Conservation (phyloP, 2,797 vertebrate species). For the Bovichtus variegatus region DNA sequence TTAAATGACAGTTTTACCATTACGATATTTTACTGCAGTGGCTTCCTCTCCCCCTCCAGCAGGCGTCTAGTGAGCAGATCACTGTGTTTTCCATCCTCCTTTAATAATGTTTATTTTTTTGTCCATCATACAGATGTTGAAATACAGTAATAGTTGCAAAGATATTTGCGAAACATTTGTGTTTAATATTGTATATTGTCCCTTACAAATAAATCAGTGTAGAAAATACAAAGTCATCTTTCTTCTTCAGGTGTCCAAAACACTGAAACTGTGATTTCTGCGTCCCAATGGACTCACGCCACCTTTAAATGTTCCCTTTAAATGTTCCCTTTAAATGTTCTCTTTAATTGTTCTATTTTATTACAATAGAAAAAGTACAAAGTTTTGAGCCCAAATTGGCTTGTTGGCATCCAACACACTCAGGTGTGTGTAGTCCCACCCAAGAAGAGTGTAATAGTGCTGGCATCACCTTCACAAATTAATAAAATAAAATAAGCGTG, state of each 20-base stretch:
- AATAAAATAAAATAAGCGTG: background rate
- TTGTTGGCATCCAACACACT: background rate
- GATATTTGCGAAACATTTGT: background rate
- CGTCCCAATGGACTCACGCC: background rate
- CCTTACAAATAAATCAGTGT: background rate
- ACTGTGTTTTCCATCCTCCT: background rate
- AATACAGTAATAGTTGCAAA: background rate
- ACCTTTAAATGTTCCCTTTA: background rate
- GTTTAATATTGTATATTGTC: background rate
- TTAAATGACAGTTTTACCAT: no score
- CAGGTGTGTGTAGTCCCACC: background rate
- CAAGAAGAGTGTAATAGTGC: background rate
- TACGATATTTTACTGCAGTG: no score
- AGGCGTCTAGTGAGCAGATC: background rate
- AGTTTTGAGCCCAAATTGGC: background rate
- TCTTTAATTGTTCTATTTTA: background rate
- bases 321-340: background rate
- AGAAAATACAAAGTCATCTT: background rate
- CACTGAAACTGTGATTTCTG: background rate
- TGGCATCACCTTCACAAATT: background rate
- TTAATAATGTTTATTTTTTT: background rate
- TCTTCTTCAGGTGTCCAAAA: background rate
- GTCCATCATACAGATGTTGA: background rate
- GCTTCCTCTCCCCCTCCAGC: background rate
- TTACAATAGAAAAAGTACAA: background rate